These are phyloP conservation scores for Glaucomys volans DNA, from an alignment of 2,113 vertebrate species.

Conservation along the genomic window DNA sequence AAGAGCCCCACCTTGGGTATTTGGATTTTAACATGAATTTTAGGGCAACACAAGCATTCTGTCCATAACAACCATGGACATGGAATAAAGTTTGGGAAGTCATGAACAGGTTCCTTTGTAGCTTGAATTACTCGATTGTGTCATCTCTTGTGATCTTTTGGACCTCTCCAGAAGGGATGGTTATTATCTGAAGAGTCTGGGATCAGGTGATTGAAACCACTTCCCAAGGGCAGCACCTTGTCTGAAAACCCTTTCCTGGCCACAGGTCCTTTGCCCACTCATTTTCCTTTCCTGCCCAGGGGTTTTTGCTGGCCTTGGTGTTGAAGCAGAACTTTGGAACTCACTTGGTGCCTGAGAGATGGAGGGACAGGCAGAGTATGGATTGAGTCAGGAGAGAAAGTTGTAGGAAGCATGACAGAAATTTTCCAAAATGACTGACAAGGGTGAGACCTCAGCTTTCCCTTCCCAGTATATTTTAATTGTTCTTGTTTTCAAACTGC, in stretches of 20 bases:
- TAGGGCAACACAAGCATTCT: neutral
- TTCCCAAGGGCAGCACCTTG: neutral
- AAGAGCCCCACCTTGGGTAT: neutral
- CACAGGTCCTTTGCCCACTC: neutral
- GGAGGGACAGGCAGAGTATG: too few relatives aligned
- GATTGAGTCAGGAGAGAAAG: neutral
- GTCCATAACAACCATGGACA: neutral
- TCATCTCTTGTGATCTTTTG: neutral
- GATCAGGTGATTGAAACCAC: neutral
- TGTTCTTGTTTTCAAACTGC: conserved; percentile 55
- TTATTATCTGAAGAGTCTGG: neutral
- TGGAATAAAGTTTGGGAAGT: neutral
- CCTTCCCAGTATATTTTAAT: neutral
- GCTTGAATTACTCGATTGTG: neutral
- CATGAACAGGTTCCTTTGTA: neutral
- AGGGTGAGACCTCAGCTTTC: neutral
- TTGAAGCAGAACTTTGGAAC: neutral
- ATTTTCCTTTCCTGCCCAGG: neutral
- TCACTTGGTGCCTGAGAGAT: neutral
- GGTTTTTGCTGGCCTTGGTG: neutral
- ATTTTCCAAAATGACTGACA: conserved; percentile 23
- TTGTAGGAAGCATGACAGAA: neutral
- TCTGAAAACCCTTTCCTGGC: neutral
- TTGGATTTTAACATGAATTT: neutral
- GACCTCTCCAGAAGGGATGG: neutral